phyloP scores from a whole-genome alignment of 1,140 invertebrate genomes.

The Delia radicum region DNA sequence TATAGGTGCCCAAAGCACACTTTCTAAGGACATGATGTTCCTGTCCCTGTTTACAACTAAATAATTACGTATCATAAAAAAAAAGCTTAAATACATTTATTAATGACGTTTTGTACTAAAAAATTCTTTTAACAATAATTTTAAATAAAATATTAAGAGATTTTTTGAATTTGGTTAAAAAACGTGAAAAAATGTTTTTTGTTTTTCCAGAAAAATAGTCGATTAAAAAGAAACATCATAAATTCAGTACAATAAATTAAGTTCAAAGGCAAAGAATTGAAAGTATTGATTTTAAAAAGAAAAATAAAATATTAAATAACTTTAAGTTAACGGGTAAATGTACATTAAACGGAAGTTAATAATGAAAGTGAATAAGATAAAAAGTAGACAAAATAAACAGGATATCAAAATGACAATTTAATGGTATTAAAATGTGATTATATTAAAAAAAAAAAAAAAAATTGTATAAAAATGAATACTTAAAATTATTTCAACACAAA shows the following conservation, averaged over 20 bases:
- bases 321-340: too few species aligned
- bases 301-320: not conserved
- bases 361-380: not conserved
- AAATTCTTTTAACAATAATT: not conserved
- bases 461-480: not conserved
- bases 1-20: too few species aligned
- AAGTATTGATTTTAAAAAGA: not conserved
- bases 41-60: not conserved
- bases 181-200: not conserved
- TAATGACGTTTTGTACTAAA: not conserved
- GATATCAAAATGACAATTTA: not conserved
- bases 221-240: not conserved
- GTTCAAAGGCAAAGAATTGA: not conserved
- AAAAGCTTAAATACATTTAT: not conserved
- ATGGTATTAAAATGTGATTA: not conserved
- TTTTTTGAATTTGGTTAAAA: too few species aligned
- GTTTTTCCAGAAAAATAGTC: not conserved
- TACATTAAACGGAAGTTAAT: not conserved
- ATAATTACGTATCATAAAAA: slow-evolving; percentile 11
- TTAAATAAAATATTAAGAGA: too few species aligned
- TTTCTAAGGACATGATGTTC: too few species aligned
- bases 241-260: not conserved
- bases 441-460: not conserved
- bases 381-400: too few species aligned
- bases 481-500: too few species aligned